Evolutionary conservation across 2,113 vertebrate genomes (phyloP).

Genomic region (Campylomormyrus numenius): DNA sequence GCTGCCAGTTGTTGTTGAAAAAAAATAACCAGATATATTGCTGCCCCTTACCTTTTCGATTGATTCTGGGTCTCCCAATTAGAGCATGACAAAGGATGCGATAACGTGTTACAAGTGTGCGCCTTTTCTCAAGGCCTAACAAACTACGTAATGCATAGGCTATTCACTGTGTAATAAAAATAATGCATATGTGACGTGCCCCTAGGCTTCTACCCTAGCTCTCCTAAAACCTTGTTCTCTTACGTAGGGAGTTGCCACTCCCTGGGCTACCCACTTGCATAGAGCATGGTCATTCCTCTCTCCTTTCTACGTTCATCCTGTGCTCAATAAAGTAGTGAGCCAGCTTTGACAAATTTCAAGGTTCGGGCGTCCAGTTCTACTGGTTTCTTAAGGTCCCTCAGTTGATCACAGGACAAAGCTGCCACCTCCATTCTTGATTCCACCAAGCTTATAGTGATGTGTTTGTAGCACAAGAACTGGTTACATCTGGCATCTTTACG

Average conservation of each 20-base stretch:
- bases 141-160: not conserved
- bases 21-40: not conserved
- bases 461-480: not conserved
- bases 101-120: not conserved
- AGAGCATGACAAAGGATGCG: not conserved
- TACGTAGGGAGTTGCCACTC: not conserved
- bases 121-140: not conserved
- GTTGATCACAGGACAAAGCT: not conserved
- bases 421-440: not conserved
- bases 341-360: not conserved
- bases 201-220: not conserved
- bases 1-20: not conserved
- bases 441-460: not conserved
- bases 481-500: not conserved
- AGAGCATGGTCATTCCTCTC: not conserved
- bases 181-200: not conserved
- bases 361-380: not conserved
- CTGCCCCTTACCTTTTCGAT: not conserved
- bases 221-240: not conserved
- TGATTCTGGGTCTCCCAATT: not conserved
- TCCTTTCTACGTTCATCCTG: not conserved
- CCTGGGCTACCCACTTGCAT: not conserved
- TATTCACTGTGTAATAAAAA: not conserved
- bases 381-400: not conserved
- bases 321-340: not conserved